phyloP scores from a whole-genome alignment of 2,797 vertebrate genomes.

The Coregonus suidteri region DNA sequence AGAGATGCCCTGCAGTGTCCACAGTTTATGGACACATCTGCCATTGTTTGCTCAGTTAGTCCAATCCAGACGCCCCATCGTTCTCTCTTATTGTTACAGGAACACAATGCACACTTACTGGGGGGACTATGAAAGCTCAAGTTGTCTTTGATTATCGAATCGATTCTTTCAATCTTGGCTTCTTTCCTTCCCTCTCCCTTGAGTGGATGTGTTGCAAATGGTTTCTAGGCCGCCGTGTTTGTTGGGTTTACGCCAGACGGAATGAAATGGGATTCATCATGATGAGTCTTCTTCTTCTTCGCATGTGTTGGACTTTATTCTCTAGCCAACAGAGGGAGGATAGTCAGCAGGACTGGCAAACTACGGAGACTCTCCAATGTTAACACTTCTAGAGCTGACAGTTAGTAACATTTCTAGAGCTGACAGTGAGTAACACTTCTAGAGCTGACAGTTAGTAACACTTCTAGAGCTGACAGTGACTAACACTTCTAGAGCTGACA shows the following conservation, averaged over 20 bases:
- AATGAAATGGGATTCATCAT: constrained; percentile 63
- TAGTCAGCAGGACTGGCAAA: constrained; percentile 47
- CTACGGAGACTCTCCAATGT: constrained; percentile 59
- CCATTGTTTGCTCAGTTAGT: constrained; percentile 57
- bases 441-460: no score
- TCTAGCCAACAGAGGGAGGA: constrained; percentile 53
- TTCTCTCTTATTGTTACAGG: constrained; percentile 61
- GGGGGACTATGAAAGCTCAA: constrained; percentile 52
- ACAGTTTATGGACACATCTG: constrained; percentile 49
- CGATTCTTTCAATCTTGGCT: constrained; percentile 59
- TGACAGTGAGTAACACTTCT: no score
- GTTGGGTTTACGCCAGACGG: constrained; percentile 68
- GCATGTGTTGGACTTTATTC: constrained; percentile 65
- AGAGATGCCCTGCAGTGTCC: constrained; percentile 39
- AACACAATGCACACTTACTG: constrained; percentile 43
- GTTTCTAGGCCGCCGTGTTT: constrained; percentile 64
- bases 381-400: constrained; percentile 69
- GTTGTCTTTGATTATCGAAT: constrained; percentile 52
- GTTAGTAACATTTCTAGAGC: background rate
- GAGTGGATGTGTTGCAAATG: constrained; percentile 55
- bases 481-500: no score
- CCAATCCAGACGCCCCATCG: constrained; percentile 52
- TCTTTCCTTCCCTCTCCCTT: constrained; percentile 39
- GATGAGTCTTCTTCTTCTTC: constrained; percentile 47
- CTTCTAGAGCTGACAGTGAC: no score